Conservation (phyloP, 37 sponge, comb jelly and placozoan species). For the Agelas oroides region DNA sequence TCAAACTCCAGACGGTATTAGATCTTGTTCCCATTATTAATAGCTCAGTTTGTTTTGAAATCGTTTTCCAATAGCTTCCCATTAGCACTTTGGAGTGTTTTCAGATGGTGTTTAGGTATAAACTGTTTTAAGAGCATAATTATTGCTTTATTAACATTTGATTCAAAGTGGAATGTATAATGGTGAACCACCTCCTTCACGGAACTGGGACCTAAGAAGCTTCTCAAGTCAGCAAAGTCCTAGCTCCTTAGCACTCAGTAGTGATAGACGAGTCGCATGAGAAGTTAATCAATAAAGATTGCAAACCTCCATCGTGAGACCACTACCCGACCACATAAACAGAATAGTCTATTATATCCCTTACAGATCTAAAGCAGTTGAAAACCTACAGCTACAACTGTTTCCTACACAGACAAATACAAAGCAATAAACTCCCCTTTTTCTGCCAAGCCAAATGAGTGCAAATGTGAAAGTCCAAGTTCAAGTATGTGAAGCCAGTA, state of each 20-base stretch:
- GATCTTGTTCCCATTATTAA: no score
- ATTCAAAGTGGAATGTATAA: no score
- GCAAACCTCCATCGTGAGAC: slow-evolving; percentile 13
- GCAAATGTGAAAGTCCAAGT: background rate
- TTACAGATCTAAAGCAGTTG: background rate
- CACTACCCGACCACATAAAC: slow-evolving; percentile 15
- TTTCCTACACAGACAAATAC: slow-evolving; percentile 5
- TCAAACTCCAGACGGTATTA: no score
- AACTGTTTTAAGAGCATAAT: no score
- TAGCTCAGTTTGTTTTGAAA: no score
- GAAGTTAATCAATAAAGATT: slow-evolving; percentile 13
- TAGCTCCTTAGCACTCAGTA: slow-evolving; percentile 16
- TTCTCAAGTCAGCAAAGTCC: no score
- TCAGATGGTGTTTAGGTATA: no score
- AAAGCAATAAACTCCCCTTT: background rate
- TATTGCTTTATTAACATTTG: no score
- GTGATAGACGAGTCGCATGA: slow-evolving; percentile 37
- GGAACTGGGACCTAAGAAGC: no score
- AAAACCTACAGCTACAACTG: background rate
- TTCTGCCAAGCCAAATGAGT: slow-evolving; percentile 6
- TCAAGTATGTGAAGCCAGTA: background rate
- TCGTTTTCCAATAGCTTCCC: no score
- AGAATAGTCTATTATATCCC: slow-evolving; percentile 1
- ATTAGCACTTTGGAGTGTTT: no score
- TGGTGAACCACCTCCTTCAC: no score